Evolutionary conservation across 2,888 invertebrate genomes (phyloP).

Genomic region (Campoplex capitator): DNA sequence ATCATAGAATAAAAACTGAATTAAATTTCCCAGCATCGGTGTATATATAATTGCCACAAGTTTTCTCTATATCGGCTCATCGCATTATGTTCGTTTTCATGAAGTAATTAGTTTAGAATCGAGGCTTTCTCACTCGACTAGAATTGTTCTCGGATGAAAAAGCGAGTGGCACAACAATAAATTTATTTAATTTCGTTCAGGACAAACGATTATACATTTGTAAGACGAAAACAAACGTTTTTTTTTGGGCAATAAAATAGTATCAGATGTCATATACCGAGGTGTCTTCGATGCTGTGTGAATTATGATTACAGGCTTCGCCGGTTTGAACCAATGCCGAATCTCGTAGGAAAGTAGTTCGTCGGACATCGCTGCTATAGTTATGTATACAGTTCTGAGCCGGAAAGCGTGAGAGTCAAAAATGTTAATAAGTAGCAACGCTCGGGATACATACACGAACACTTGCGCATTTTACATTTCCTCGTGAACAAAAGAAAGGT

Average conservation of each 20-base stretch:
- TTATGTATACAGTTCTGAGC: constrained; percentile 3
- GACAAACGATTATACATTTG: neutral
- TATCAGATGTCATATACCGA: neutral
- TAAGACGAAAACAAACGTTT: neutral
- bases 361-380: constrained; percentile 39
- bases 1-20: neutral
- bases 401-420: constrained; percentile 66
- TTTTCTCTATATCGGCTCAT: neutral
- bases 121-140: neutral
- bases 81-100: neutral
- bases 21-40: constrained; percentile 3
- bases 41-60: too few species aligned
- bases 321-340: constrained; percentile 18
- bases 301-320: constrained; percentile 12
- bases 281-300: neutral
- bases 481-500: constrained; percentile 55
- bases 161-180: neutral
- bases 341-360: constrained; percentile 54
- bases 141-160: neutral
- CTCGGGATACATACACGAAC: constrained; percentile 18
- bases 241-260: neutral
- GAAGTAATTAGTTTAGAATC: neutral
- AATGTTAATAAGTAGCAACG: constrained; percentile 55
- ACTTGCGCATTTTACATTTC: constrained; percentile 21
- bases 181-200: neutral